These are phyloP conservation scores for Oryctolagus cuniculus DNA, from an alignment of 2,113 vertebrate genomes.

Conservation along the genomic window mOryCun1.1 NC_091438.1:45295501-45296000, in stretches of 20 bases:
- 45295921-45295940: neutral
- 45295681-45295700: neutral
- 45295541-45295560: neutral
- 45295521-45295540: neutral
- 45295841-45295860: neutral
- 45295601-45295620: neutral
- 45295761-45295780: neutral
- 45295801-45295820: fast-evolving
- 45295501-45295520: neutral
- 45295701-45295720: neutral
- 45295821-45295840: neutral
- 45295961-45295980: neutral
- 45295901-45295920: neutral
- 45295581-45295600: fast-evolving
- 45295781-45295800: neutral
- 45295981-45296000: too few species aligned
- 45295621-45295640: neutral
- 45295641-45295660: neutral
- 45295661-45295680: neutral
- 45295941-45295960: neutral
- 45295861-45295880: neutral
- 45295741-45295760: neutral
- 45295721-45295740: neutral
- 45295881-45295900: neutral
- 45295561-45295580: neutral